These are phyloP conservation scores for Catajapyx aquilonaris DNA, from an alignment of 1,140 invertebrate species.

Conservation along the genomic window DNA sequence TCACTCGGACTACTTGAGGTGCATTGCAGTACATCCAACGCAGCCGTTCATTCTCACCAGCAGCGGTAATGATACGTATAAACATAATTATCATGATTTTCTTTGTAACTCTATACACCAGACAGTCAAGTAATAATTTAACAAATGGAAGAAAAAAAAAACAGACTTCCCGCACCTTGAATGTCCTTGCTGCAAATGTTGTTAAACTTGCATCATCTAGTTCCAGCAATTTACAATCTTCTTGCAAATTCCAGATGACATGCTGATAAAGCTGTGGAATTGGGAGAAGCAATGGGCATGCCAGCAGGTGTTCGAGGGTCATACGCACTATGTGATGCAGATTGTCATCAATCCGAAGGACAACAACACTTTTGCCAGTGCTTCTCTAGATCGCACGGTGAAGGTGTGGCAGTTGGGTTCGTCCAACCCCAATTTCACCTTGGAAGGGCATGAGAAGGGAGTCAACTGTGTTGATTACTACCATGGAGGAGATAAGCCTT, in stretches of 20 bases:
- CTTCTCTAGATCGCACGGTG: constrained; percentile 88
- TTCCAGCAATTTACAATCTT: too few relatives aligned
- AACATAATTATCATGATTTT: too few relatives aligned
- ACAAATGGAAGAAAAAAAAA: too few relatives aligned
- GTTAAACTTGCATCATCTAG: too few relatives aligned
- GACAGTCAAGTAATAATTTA: too few relatives aligned
- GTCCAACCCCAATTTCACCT: constrained; percentile 88
- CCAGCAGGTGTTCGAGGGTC: constrained; percentile 93
- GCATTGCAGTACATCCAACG: constrained; percentile 90
- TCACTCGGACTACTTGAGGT: constrained; percentile 94
- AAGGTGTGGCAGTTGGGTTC: constrained; percentile 98
- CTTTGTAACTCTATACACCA: too few relatives aligned
- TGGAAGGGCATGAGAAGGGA: constrained; percentile 97
- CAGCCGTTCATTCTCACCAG: constrained; percentile 92
- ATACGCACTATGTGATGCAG: constrained; percentile 99
- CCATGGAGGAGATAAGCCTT: constrained; percentile 98
- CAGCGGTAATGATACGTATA: too few relatives aligned
- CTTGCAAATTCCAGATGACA: constrained; percentile 84
- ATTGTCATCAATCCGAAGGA: constrained; percentile 99
- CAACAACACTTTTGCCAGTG: constrained; percentile 99
- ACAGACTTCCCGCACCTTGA: too few relatives aligned
- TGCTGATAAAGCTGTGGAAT: constrained; percentile 99
- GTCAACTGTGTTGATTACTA: constrained; percentile 99
- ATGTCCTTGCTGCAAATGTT: too few relatives aligned
- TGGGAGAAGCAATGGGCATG: constrained; percentile 97